phyloP scores from a whole-genome alignment of 2,888 invertebrate genomes.

The Scaptomyza reducta region DNA sequence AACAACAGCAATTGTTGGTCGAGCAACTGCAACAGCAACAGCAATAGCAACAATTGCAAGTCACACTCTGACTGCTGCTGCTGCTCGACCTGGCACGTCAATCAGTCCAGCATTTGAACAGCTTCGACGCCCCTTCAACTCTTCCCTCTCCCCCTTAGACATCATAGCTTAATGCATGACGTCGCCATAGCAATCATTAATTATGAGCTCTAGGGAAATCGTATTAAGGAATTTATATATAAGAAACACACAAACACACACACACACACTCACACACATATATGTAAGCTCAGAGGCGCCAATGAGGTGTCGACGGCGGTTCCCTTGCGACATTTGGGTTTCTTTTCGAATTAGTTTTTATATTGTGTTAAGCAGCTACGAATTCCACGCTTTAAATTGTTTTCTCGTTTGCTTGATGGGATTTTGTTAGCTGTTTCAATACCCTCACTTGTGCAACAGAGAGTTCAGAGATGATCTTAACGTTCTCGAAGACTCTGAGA shows the following conservation, averaged over 20 bases:
- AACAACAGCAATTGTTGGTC: slow-evolving; percentile 29
- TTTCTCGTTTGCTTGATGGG: slow-evolving; percentile 31
- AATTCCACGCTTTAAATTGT: slow-evolving; percentile 49
- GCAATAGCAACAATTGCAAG: slow-evolving; percentile 45
- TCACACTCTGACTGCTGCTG: slow-evolving; percentile 40
- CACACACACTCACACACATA: too few relatives aligned
- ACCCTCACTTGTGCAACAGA: too few relatives aligned
- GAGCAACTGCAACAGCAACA: slow-evolving; percentile 37
- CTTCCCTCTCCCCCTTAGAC: neutral
- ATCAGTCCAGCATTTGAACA: slow-evolving; percentile 43
- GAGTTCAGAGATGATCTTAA: too few relatives aligned
- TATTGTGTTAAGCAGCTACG: slow-evolving; percentile 8
- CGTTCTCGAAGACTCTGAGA: too few relatives aligned
- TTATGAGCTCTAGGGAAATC: slow-evolving; percentile 61
- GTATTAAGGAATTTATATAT: slow-evolving; percentile 49
- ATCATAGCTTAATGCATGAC: slow-evolving; percentile 45
- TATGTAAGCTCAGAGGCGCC: slow-evolving; percentile 34
- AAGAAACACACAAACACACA: slow-evolving; percentile 8
- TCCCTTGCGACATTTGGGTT: slow-evolving; percentile 37
- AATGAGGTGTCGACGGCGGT: slow-evolving; percentile 39
- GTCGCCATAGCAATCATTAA: slow-evolving; percentile 64
- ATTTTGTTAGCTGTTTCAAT: too few relatives aligned
- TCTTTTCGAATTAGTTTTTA: slow-evolving; percentile 42
- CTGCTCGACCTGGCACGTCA: slow-evolving; percentile 70
- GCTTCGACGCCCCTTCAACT: neutral